A percentile compares a stretch with the other conserved stretches of the same genome.
phyloP scores from a whole-genome alignment of 2,797 vertebrate species.

The Hirundo rustica region DNA sequence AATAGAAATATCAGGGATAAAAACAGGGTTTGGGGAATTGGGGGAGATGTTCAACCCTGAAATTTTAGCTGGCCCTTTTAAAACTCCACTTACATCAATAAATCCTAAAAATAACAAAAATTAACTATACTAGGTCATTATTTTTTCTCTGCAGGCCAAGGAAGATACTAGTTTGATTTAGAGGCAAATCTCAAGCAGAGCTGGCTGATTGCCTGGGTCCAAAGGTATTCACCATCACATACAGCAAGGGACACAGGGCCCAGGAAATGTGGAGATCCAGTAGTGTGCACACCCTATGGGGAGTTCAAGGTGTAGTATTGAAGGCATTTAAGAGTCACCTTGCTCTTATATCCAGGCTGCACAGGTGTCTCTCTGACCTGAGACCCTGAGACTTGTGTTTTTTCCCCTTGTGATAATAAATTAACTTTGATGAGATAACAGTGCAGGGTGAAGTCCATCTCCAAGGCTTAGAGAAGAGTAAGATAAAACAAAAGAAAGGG shows the following conservation, averaged over 20 bases:
- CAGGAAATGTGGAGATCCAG: neutral
- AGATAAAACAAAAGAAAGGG: neutral
- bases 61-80: neutral
- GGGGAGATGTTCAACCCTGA: neutral
- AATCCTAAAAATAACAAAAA: neutral
- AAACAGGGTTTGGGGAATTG: neutral
- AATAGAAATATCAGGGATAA: neutral
- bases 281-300: neutral
- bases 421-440: neutral
- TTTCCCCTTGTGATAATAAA: neutral
- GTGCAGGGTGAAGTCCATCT: neutral
- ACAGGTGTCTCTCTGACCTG: neutral
- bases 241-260: neutral
- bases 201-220: neutral
- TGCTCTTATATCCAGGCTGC: neutral
- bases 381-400: neutral
- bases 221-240: neutral
- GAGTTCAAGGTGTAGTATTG: neutral
- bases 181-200: neutral
- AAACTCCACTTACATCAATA: neutral
- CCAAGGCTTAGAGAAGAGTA: neutral
- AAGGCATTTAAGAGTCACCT: neutral
- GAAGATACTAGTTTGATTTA: slow-evolving; percentile 22
- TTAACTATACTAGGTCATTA: neutral
- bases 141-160: neutral